phyloP scores from a whole-genome alignment of 2,888 invertebrate genomes.

The Synanthedon vespiformis region DNA sequence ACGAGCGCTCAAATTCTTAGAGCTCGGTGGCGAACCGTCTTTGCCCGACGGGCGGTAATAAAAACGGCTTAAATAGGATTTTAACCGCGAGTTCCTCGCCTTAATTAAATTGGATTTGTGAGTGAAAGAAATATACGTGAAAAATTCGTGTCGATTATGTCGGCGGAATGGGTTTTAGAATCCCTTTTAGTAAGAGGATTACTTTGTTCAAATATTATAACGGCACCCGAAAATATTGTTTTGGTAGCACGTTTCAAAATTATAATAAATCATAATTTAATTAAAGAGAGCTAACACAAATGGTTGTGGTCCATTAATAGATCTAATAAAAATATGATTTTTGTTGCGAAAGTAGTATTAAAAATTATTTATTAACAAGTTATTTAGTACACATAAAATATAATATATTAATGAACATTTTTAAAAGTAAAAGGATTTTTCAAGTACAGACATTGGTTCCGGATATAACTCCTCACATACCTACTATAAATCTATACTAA shows the following conservation, averaged over 20 bases:
- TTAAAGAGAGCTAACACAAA: too few species aligned
- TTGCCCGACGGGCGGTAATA: constrained; percentile 68
- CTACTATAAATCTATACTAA: too few species aligned
- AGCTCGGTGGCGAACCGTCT: constrained; percentile 61
- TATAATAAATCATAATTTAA: too few species aligned
- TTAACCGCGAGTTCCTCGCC: constrained; percentile 68
- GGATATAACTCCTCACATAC: too few species aligned
- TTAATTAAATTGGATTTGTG: constrained; percentile 71
- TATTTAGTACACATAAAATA: too few species aligned
- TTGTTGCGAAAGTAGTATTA: too few species aligned
- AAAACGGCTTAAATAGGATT: constrained; percentile 71
- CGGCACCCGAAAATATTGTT: constrained; percentile 8
- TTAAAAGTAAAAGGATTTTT: too few species aligned
- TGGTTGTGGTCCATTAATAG: too few species aligned
- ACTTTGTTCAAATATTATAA: constrained; percentile 37
- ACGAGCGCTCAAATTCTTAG: constrained; percentile 61
- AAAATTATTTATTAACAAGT: too few species aligned
- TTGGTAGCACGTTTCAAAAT: neutral
- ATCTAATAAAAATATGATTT: too few species aligned
- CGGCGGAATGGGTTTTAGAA: constrained; percentile 54
- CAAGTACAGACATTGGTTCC: too few species aligned
- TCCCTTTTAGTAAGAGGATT: constrained; percentile 52
- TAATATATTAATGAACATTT: too few species aligned
- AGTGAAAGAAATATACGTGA: constrained; percentile 67
- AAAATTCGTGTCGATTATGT: constrained; percentile 67